Conservation (phyloP, 2,888 invertebrate species). For the Drosophila austrosaltans region DNA sequence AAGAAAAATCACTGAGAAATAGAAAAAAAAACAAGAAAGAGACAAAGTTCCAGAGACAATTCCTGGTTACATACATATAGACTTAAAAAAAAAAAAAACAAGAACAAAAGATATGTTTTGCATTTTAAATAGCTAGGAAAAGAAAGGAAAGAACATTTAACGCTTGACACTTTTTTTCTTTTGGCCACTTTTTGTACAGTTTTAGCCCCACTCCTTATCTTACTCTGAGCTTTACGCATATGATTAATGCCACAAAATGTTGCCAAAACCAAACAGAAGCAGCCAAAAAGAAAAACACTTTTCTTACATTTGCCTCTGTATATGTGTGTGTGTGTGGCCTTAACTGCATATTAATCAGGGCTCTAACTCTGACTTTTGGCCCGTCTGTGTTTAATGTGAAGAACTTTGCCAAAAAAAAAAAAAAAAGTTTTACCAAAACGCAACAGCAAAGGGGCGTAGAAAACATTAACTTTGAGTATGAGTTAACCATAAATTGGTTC, state of each 20-base stretch:
- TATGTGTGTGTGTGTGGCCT: constrained; percentile 48
- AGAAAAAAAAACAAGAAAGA: constrained; percentile 11
- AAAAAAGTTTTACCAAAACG: background rate
- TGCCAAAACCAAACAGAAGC: constrained; percentile 33
- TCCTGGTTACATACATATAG: background rate
- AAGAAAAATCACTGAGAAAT: constrained; percentile 41
- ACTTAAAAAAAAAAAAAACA: background rate
- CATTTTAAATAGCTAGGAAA: constrained; percentile 34
- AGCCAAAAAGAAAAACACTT: background rate
- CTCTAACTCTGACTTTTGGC: constrained; percentile 13
- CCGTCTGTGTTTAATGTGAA: constrained; percentile 6
- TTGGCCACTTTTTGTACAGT: background rate
- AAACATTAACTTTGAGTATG: background rate
- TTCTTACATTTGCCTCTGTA: constrained; percentile 17
- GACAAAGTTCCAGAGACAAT: constrained; percentile 44
- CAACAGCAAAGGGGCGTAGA: constrained; percentile 17
- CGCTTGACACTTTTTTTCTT: constrained; percentile 23
- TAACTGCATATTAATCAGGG: constrained; percentile 77
- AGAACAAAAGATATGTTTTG: constrained; percentile 17
- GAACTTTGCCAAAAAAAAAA: constrained; percentile 8
- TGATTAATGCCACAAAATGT: constrained; percentile 66
- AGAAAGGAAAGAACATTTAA: constrained; percentile 28
- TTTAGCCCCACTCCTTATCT: background rate
- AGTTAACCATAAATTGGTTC: background rate
- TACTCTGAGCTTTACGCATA: constrained; percentile 21